Conservation (phyloP, 2,888 invertebrate genomes). For the Apoda limacodes region DNA sequence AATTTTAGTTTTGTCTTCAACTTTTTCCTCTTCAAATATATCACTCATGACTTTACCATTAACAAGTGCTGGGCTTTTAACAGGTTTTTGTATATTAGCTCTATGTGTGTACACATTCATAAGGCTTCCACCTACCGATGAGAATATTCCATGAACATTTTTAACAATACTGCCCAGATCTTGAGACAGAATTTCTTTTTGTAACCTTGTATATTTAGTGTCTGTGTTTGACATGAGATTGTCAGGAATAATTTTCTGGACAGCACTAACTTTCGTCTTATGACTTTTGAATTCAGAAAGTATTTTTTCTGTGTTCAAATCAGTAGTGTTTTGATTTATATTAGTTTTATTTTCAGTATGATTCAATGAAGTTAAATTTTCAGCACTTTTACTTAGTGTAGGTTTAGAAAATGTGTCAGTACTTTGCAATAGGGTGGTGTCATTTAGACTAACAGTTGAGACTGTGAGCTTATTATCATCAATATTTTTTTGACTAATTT, state of each 20-base stretch:
- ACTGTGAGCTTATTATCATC: no score
- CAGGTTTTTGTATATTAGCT: constrained; percentile 30
- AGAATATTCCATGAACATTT: constrained; percentile 63
- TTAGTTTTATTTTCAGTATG: constrained; percentile 20
- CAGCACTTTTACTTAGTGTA: constrained; percentile 43
- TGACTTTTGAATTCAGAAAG: constrained; percentile 40
- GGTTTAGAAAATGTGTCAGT: constrained; percentile 23
- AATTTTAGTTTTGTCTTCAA: constrained; percentile 13
- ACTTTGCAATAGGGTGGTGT: constrained; percentile 14
- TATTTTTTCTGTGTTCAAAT: constrained; percentile 41
- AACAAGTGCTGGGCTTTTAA: constrained; percentile 32
- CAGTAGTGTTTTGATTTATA: constrained; percentile 23
- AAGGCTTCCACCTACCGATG: constrained; percentile 54
- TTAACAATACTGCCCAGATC: constrained; percentile 58
- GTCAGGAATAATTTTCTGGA: constrained; percentile 43
- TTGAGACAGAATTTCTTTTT: constrained; percentile 51
- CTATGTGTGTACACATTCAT: constrained; percentile 55
- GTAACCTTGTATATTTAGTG: constrained; percentile 34
- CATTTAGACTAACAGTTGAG: constrained; percentile 45
- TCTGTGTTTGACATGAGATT: constrained; percentile 23
- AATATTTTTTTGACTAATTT: no score
- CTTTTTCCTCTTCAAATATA: constrained; percentile 47
- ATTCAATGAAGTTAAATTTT: constrained; percentile 36
- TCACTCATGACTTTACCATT: constrained; percentile 55
- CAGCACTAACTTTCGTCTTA: constrained; percentile 41